A percentile compares a stretch with the other conserved stretches of the same genome.
Evolutionary conservation across 2,113 vertebrate genomes (phyloP).

Genomic region (Hiodon tergisus): DNA sequence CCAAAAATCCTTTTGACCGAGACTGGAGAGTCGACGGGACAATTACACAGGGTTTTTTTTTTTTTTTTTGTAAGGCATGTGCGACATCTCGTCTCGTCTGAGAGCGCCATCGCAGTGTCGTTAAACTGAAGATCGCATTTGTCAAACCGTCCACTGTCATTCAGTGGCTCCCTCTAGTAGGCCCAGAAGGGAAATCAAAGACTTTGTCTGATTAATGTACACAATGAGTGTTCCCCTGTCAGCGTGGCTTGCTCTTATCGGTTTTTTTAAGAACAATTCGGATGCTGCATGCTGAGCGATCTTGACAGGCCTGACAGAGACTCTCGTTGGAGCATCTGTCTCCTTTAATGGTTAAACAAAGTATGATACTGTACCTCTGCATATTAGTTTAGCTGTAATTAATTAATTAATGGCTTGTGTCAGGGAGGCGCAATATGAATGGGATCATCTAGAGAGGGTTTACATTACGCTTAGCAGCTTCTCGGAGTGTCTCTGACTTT

Average conservation of each 20-base stretch:
- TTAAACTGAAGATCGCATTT: constrained; percentile 53
- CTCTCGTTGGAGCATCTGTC: constrained; percentile 56
- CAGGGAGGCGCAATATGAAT: constrained; percentile 50
- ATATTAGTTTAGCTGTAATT: constrained; percentile 56
- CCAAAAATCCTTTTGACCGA: constrained; percentile 31
- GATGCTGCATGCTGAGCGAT: constrained; percentile 41
- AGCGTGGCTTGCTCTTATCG: constrained; percentile 43
- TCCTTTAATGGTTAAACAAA: constrained; percentile 48
- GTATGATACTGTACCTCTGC: constrained; percentile 50
- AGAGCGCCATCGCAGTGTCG: constrained; percentile 44
- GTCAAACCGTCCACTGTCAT: constrained; percentile 57
- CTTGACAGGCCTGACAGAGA: constrained; percentile 43
- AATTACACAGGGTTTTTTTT: constrained; percentile 8
- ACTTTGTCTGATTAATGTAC: constrained; percentile 61
- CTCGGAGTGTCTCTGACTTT: neutral
- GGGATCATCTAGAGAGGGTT: constrained; percentile 35
- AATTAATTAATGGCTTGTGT: constrained; percentile 67
- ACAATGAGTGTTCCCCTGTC: constrained; percentile 50
- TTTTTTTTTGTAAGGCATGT: constrained; percentile 35
- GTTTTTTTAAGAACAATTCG: constrained; percentile 53
- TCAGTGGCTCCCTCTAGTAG: constrained; percentile 43
- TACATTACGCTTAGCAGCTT: constrained; percentile 6
- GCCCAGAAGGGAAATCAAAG: constrained; percentile 61
- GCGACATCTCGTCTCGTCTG: constrained; percentile 46
- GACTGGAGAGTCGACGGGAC: constrained; percentile 36